Percentiles rank a stretch among this genome's conserved stretches.
phyloP scores from a whole-genome alignment of 1,140 invertebrate species.

The Trichonephila clavipes region DNA sequence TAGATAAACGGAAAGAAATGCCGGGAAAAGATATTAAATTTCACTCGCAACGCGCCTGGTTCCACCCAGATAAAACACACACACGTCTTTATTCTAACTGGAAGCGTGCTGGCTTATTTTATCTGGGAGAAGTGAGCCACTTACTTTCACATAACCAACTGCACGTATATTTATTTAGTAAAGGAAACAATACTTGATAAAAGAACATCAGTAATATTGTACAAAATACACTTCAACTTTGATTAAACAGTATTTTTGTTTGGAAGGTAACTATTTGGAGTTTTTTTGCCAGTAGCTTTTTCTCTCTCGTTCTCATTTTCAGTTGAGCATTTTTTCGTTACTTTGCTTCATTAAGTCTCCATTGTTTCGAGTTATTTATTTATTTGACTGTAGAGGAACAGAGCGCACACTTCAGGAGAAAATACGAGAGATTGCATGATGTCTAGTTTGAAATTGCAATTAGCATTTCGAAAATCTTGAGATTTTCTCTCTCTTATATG shows the following conservation, averaged over 20 bases:
- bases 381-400: background rate
- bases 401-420: background rate
- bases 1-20: constrained; percentile 9
- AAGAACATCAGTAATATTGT: background rate
- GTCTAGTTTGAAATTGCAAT: too few relatives aligned
- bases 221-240: background rate
- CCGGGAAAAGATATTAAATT: constrained; percentile 54
- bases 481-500: too few relatives aligned
- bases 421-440: too few relatives aligned
- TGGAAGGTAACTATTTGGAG: background rate
- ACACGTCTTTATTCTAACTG: constrained; percentile 15
- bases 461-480: too few relatives aligned
- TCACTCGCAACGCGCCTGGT: background rate
- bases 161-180: background rate
- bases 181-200: background rate
- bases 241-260: constrained; percentile 34
- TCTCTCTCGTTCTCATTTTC: background rate
- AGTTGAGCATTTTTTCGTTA: background rate
- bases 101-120: background rate
- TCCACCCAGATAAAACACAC: constrained; percentile 38
- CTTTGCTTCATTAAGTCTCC: background rate
- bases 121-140: constrained; percentile 7
- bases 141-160: background rate
- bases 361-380: constrained; percentile 19
- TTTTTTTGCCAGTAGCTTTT: background rate